phyloP scores from a whole-genome alignment of 37 sponge, comb jelly and placozoan species.

The Geodia barretti region DNA sequence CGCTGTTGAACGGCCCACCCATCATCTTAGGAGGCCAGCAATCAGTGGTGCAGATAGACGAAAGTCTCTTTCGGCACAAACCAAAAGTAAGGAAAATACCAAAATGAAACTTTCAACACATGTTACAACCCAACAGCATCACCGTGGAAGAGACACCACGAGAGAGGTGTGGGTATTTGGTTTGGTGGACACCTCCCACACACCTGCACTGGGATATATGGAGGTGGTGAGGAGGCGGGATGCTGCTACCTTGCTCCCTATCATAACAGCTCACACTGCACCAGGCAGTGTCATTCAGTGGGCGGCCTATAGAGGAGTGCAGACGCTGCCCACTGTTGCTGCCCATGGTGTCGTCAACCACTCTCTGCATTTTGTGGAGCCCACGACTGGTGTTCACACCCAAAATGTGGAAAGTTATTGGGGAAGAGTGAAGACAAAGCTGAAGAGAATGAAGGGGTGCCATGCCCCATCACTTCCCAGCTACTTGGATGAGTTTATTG shows the following conservation, averaged over 20 bases:
- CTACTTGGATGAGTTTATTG: slow-evolving; percentile 81
- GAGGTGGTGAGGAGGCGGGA: slow-evolving; percentile 34
- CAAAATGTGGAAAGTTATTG: slow-evolving; percentile 67
- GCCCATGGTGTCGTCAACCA: slow-evolving; percentile 16
- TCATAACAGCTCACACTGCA: slow-evolving; percentile 53
- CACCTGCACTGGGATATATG: slow-evolving; percentile 68
- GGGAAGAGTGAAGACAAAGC: slow-evolving; percentile 51
- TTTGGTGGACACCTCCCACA: slow-evolving; percentile 41
- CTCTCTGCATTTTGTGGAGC: slow-evolving; percentile 34
- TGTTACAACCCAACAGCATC: slow-evolving; percentile 39
- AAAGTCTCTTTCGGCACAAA: slow-evolving; percentile 51
- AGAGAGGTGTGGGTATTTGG: slow-evolving; percentile 75
- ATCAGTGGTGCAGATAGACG: slow-evolving; percentile 50
- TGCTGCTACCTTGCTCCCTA: slow-evolving; percentile 66
- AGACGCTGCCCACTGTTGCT: not conserved
- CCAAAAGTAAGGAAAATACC: slow-evolving; percentile 41
- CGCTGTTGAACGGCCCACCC: slow-evolving; percentile 8
- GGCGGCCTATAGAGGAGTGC: too few relatives aligned
- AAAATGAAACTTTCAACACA: too few relatives aligned
- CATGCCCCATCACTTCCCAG: slow-evolving; percentile 19
- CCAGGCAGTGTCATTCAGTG: slow-evolving; percentile 62
- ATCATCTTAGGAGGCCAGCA: slow-evolving; percentile 36
- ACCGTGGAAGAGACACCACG: slow-evolving; percentile 47
- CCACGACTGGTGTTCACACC: slow-evolving; percentile 65
- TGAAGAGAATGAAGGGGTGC: slow-evolving; percentile 72